Evolutionary conservation across 2,888 invertebrate species (phyloP).

Genomic region (Epistrophe grossulariae): DNA sequence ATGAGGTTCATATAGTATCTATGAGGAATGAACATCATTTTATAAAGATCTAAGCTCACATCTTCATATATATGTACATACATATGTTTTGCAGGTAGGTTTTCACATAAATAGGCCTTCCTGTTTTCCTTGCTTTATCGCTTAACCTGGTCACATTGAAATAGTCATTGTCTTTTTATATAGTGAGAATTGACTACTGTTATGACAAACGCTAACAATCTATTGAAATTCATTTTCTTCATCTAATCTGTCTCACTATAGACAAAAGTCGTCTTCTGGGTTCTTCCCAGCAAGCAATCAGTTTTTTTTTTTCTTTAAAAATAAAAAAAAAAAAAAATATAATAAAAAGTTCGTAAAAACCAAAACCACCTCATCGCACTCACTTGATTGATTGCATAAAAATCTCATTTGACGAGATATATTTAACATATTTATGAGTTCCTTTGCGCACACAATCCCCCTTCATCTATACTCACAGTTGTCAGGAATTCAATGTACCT

Average conservation of each 20-base stretch:
- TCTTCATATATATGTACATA: background rate
- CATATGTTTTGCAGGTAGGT: background rate
- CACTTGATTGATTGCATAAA: conserved; percentile 77
- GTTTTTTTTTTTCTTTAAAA: background rate
- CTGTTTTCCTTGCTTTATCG: conserved; percentile 40
- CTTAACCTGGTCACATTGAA: conserved; percentile 51
- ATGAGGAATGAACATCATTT: conserved; percentile 1
- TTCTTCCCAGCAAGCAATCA: conserved; percentile 34
- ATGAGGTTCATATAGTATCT: background rate
- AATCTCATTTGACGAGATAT: conserved; percentile 77
- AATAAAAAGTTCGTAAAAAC: conserved; percentile 20
- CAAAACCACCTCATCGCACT: conserved; percentile 65
- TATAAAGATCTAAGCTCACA: conserved; percentile 4
- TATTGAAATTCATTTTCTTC: conserved; percentile 50
- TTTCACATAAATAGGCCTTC: background rate
- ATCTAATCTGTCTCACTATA: conserved; percentile 41
- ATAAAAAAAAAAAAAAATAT: conserved; percentile 4
- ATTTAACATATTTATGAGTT: conserved; percentile 77
- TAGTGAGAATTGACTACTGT: conserved; percentile 33
- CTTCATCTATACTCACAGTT: conserved; percentile 13
- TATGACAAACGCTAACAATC: conserved; percentile 34
- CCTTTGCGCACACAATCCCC: conserved; percentile 25
- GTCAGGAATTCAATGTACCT: conserved; percentile 44
- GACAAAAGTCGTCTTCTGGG: conserved; percentile 12
- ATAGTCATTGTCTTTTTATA: background rate